Percentiles rank a stretch among this genome's conserved stretches.
Evolutionary conservation across 2,888 invertebrate genomes (phyloP).

Genomic region (Ochropacha duplaris): DNA sequence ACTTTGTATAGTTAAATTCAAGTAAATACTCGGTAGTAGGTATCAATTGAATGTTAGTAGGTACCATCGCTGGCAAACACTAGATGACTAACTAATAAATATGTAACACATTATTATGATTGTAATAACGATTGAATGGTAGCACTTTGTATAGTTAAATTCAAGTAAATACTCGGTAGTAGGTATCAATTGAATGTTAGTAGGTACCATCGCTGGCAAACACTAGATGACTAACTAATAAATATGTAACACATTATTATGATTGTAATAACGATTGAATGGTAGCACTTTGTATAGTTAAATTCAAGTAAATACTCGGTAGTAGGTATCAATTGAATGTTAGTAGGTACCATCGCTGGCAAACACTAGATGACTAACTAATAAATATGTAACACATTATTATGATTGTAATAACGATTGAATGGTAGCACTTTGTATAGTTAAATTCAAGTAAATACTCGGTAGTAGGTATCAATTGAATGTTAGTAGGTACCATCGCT

Average conservation of each 20-base stretch:
- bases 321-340: background rate
- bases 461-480: background rate
- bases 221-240: background rate
- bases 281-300: slow-evolving; percentile 1
- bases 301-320: background rate
- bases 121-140: background rate
- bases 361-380: background rate
- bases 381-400: too few relatives aligned
- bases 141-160: slow-evolving; percentile 2
- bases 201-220: background rate
- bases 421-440: slow-evolving; percentile 1
- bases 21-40: background rate
- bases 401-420: background rate
- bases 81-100: background rate
- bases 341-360: background rate
- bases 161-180: background rate
- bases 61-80: background rate
- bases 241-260: too few relatives aligned
- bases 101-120: too few relatives aligned
- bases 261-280: background rate
- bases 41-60: background rate
- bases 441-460: background rate
- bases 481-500: background rate
- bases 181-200: background rate
- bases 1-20: slow-evolving; percentile 5